Evolutionary conservation across 2,113 vertebrate species (phyloP).

Genomic region (Pituophis catenifer): DNA sequence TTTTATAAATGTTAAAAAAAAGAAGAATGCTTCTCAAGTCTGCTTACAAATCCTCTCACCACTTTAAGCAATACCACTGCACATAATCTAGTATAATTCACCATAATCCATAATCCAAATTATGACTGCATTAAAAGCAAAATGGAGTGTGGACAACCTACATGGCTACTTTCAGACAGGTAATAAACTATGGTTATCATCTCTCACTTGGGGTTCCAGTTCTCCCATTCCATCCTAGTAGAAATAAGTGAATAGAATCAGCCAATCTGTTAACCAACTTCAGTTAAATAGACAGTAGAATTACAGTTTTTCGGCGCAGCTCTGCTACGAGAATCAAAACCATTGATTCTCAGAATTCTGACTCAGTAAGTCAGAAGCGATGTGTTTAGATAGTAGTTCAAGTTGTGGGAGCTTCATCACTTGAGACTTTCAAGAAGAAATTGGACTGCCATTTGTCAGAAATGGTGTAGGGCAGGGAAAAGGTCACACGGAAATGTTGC

Average conservation of each 20-base stretch:
- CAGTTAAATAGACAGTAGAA: background rate
- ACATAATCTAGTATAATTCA: background rate
- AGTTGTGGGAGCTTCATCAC: too few relatives aligned
- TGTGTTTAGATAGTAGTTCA: background rate
- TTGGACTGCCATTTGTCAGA: too few relatives aligned
- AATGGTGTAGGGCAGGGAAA: too few relatives aligned
- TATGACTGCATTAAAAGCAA: background rate
- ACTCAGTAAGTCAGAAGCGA: background rate
- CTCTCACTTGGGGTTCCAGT: background rate
- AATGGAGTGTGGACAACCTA: background rate
- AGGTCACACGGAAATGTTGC: too few relatives aligned
- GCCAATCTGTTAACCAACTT: background rate
- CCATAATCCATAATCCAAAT: background rate
- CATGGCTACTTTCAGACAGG: background rate
- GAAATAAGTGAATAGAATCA: background rate
- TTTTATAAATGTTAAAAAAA: background rate
- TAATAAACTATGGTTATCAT: background rate
- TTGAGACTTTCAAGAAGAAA: too few relatives aligned
- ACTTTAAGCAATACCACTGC: background rate
- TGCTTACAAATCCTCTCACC: background rate
- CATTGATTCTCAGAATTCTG: too few relatives aligned
- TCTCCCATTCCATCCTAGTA: background rate
- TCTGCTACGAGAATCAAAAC: background rate
- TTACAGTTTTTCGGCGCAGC: background rate
- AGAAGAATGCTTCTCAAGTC: background rate